Percentiles rank a stretch among this genome's conserved stretches.
Conservation (phyloP, 1,140 invertebrate species). For the Anoplophora glabripennis region DNA sequence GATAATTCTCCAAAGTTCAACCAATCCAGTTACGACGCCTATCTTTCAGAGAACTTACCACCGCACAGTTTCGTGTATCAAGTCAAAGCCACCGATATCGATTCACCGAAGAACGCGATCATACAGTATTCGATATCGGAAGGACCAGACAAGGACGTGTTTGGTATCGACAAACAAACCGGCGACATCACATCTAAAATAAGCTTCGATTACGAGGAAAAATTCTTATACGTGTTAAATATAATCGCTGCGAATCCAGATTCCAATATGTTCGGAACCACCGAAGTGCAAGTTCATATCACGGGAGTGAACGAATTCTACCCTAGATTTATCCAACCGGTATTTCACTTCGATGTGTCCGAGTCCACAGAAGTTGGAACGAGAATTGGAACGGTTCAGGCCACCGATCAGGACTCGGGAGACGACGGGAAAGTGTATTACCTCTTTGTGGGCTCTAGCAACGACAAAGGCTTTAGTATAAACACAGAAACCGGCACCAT, state of each 20-base stretch:
- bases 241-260: constrained; percentile 87
- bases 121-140: constrained; percentile 84
- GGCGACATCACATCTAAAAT: constrained; percentile 74
- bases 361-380: constrained; percentile 88
- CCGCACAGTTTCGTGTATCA: constrained; percentile 72
- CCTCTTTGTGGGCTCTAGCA: constrained; percentile 88
- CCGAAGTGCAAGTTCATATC: constrained; percentile 72
- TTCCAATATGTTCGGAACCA: constrained; percentile 73
- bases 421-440: constrained; percentile 90
- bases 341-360: constrained; percentile 91
- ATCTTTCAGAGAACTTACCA: constrained; percentile 79
- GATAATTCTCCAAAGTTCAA: constrained; percentile 86
- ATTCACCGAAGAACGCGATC: constrained; percentile 87
- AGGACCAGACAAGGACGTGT: constrained; percentile 72
- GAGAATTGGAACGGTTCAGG: constrained; percentile 80
- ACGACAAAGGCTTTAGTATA: constrained; percentile 87
- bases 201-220: constrained; percentile 88
- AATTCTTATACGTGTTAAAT: constrained; percentile 72
- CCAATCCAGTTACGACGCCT: constrained; percentile 72
- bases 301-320: constrained; percentile 90
- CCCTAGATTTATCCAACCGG: constrained; percentile 86
- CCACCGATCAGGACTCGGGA: constrained; percentile 89
- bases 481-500: constrained; percentile 82
- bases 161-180: constrained; percentile 71
- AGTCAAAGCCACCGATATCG: constrained; percentile 78